Evolutionary conservation across 2,113 vertebrate genomes (phyloP), one percentile per base, ranked within the genome.

Genomic region (Choloepus hoffmanni): DNA sequence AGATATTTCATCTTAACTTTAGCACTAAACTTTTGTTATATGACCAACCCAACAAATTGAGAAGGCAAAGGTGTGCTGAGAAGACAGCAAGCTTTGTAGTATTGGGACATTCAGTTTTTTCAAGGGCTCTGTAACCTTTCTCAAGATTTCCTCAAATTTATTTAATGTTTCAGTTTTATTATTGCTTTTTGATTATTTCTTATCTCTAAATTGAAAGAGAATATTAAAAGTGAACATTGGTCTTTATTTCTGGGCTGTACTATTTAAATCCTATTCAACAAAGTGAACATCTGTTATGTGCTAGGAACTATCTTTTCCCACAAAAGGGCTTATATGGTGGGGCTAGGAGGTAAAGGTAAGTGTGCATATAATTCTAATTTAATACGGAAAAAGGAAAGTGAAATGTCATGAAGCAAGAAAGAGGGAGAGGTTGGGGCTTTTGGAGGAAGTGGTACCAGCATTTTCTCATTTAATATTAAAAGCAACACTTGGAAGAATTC

Each of bases 101-200:
- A 92, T 40, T 55, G 50, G 65, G 8, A 0, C 13, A 90, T 90
- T 92, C 40, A 28, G 13, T 65, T 65, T 12, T 65, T 65, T 30
- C 3, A 79, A 90, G 58, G 50, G 10, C 26, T 87, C 43, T 83
- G 40, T 36, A 68, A 70, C 21, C 15, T 33, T 95, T 85, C 36
- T 33, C 83, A 90, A 68, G 18, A 40, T 55, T 67, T 86, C 0
- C 16, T 18, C n/a, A 50, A 63, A 78, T 86, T 48, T 94, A 74
- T 73, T 91, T 90, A 88, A 58, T 92, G 60, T 92, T 91, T 89
- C 36, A 28, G 43, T 55, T 94, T 74, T 76, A n/a, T 90, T 77
- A 90, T 28, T 58, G 55, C 55, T 58, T 58, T 87, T 89, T 21
- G 5, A 55, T 67, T 14, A 67, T 50, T 79, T 65, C 15, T 76